Evolutionary conservation across 2,888 invertebrate genomes (phyloP).

Genomic region (Rotaria socialis): DNA sequence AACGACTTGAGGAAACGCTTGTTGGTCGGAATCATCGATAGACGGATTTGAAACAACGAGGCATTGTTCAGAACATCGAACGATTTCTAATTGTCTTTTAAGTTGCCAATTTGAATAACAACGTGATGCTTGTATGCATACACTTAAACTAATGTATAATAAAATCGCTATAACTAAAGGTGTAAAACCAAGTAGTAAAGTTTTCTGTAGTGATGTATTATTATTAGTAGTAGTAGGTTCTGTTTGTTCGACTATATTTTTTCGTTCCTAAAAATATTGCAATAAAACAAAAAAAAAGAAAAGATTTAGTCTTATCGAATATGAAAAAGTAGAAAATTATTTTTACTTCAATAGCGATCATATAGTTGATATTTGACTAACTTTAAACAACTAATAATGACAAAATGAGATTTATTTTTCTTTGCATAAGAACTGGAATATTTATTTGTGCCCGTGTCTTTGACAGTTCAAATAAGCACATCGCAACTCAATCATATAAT

Average conservation of each 20-base stretch:
- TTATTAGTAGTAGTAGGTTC: background rate
- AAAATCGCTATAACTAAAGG: background rate
- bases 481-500: background rate
- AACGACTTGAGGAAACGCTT: background rate
- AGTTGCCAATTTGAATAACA: background rate
- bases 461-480: background rate
- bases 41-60: slow-evolving; percentile 32
- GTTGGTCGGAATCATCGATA: background rate
- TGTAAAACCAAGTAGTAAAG: slow-evolving; percentile 15
- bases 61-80: slow-evolving; percentile 21
- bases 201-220: background rate
- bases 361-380: background rate
- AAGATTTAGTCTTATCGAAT: too few relatives aligned
- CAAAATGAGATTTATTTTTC: background rate
- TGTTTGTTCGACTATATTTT: background rate
- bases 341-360: background rate
- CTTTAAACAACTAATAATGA: background rate
- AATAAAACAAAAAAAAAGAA: background rate
- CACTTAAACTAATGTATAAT: background rate
- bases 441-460: background rate
- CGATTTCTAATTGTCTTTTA: slow-evolving; percentile 3
- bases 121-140: slow-evolving; percentile 5
- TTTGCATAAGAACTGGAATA: background rate
- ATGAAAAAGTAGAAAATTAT: background rate
- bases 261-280: background rate